A percentile compares a stretch with the other conserved stretches of the same genome.
Conservation (phyloP, 1,140 invertebrate species). For the Arctopsyche grandis region DNA sequence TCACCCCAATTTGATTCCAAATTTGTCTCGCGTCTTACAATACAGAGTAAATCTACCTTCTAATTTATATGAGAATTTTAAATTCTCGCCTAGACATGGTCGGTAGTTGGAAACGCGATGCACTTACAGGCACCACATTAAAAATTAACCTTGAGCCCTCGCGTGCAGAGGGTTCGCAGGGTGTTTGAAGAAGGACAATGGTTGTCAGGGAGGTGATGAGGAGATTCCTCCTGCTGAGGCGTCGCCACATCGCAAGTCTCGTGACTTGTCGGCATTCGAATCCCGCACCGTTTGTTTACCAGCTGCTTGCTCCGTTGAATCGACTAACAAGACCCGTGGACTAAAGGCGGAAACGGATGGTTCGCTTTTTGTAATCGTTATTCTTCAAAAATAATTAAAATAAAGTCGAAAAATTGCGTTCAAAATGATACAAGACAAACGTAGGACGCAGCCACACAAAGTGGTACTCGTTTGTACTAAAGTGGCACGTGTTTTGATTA, state of each 20-base stretch:
- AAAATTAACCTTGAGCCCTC: slow-evolving; percentile 21
- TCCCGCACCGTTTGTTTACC: slow-evolving; percentile 32
- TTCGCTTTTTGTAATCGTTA: not conserved
- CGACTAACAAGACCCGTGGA: slow-evolving; percentile 6
- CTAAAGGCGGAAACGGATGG: not conserved
- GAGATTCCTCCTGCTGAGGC: not conserved
- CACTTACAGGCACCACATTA: not conserved
- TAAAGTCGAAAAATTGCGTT: too few relatives aligned
- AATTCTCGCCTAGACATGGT: not conserved
- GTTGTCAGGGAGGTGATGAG: slow-evolving; percentile 1
- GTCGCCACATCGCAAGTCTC: slow-evolving; percentile 18
- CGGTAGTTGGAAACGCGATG: not conserved
- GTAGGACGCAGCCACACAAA: too few relatives aligned
- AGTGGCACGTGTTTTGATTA: too few relatives aligned
- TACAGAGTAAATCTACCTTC: not conserved
- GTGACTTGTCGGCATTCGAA: slow-evolving; percentile 38
- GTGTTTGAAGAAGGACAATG: slow-evolving; percentile 35
- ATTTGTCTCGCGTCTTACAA: slow-evolving; percentile 41
- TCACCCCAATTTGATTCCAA: slow-evolving; percentile 38
- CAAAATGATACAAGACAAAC: too few relatives aligned
- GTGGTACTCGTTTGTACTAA: too few relatives aligned
- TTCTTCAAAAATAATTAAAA: too few relatives aligned
- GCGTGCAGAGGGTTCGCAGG: not conserved
- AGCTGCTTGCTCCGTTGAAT: slow-evolving; percentile 16
- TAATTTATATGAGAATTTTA: too few relatives aligned